Conservation (phyloP, 2,888 invertebrate species). For the Anodontia alba region DNA sequence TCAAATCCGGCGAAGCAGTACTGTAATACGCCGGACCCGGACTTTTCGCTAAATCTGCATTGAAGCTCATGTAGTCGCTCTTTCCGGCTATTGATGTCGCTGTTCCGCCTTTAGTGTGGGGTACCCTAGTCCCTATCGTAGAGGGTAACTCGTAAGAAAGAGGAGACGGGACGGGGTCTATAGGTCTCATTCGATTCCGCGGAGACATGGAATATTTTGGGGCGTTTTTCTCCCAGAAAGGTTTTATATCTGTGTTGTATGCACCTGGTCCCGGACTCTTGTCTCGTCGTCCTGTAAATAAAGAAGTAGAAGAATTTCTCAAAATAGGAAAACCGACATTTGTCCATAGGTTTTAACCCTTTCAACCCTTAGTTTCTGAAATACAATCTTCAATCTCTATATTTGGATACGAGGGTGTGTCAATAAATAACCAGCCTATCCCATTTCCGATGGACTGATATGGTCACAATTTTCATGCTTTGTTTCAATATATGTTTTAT, state of each 20-base stretch:
- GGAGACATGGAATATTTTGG: constrained; percentile 72
- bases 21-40: constrained; percentile 73
- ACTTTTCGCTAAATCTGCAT: constrained; percentile 71
- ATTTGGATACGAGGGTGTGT: too few relatives aligned
- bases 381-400: too few relatives aligned
- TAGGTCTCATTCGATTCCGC: constrained; percentile 55
- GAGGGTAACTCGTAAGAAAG: constrained; percentile 68
- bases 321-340: too few relatives aligned
- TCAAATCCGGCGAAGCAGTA: constrained; percentile 48
- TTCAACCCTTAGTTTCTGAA: too few relatives aligned
- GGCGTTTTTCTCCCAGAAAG: constrained; percentile 61
- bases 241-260: constrained; percentile 63
- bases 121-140: constrained; percentile 67
- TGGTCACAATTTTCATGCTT: too few relatives aligned
- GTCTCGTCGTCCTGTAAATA: constrained; percentile 50
- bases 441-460: too few relatives aligned
- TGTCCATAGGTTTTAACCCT: too few relatives aligned
- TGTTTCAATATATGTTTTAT: too few relatives aligned
- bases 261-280: constrained; percentile 68
- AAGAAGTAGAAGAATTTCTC: neutral
- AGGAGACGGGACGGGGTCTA: constrained; percentile 68
- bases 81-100: constrained; percentile 53
- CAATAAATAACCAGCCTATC: too few relatives aligned
- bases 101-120: constrained; percentile 57
- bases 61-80: constrained; percentile 61